Conservation (phyloP, 2,797 vertebrate species). For the Babyrousa celebensis region DNA sequence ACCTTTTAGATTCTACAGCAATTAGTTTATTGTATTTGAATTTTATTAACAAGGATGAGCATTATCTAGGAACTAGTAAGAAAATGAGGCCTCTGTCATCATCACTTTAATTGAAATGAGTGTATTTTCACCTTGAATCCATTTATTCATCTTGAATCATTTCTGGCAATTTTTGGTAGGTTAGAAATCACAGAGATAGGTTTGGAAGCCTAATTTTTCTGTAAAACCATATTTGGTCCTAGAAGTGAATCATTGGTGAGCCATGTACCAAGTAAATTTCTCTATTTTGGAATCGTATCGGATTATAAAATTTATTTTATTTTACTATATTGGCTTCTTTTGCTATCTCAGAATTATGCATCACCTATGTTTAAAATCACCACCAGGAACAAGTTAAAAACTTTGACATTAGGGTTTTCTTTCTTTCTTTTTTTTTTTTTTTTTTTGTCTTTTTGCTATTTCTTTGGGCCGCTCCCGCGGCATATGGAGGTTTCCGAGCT, state of each 20-base stretch:
- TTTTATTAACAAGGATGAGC: slow-evolving; percentile 58
- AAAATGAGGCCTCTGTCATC: slow-evolving; percentile 74
- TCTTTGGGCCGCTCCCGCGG: too few species aligned
- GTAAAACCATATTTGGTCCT: background rate
- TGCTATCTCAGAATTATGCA: background rate
- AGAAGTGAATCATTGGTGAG: background rate
- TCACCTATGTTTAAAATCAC: background rate
- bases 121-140: slow-evolving; percentile 60
- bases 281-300: background rate
- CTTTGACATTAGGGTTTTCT: background rate
- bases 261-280: background rate
- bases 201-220: background rate
- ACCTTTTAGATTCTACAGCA: background rate
- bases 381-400: background rate
- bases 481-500: too few species aligned
- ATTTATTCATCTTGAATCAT: slow-evolving; percentile 58
- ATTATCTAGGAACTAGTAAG: slow-evolving; percentile 21
- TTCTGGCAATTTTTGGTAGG: slow-evolving; percentile 5
- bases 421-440: slow-evolving; percentile 61
- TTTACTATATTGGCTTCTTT: background rate
- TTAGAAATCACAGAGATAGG: slow-evolving; percentile 57
- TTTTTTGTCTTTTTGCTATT: too few species aligned
- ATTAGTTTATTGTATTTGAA: slow-evolving; percentile 22
- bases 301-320: slow-evolving; percentile 25
- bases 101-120: slow-evolving; percentile 62